Evolutionary conservation across 2,888 invertebrate genomes (phyloP).

Genomic region (Lampropteryx suffumata): DNA sequence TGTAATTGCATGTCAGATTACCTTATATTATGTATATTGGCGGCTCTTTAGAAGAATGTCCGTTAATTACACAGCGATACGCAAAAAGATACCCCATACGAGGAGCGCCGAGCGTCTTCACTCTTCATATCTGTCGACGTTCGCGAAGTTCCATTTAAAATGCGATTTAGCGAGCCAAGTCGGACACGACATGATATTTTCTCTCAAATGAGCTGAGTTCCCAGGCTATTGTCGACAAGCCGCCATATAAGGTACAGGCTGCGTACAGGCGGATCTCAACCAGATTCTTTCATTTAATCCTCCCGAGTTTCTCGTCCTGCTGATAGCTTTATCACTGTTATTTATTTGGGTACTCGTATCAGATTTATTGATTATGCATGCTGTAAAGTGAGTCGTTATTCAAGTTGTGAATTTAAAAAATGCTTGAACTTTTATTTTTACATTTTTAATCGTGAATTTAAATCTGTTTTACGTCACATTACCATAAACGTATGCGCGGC

Average conservation of each 20-base stretch:
- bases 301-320: slow-evolving; percentile 24
- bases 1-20: neutral
- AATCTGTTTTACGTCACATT: no score
- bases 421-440: no score
- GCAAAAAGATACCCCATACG: slow-evolving; percentile 31
- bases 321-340: slow-evolving; percentile 34
- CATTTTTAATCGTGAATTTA: no score
- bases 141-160: slow-evolving; percentile 65
- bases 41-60: slow-evolving; percentile 24
- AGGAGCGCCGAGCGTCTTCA: slow-evolving; percentile 26
- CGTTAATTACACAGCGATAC: slow-evolving; percentile 30
- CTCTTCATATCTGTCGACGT: slow-evolving; percentile 51
- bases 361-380: slow-evolving; percentile 30
- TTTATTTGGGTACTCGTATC: slow-evolving; percentile 28
- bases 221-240: slow-evolving; percentile 76
- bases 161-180: slow-evolving; percentile 65
- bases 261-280: slow-evolving; percentile 72
- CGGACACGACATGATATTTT: slow-evolving; percentile 72
- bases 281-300: slow-evolving; percentile 55
- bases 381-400: slow-evolving; percentile 26
- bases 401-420: slow-evolving; percentile 22
- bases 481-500: no score
- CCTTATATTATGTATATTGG: slow-evolving; percentile 8
- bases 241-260: slow-evolving; percentile 69
- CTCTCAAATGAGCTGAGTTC: slow-evolving; percentile 81